phyloP scores from a whole-genome alignment of 37 sponge, comb jelly and placozoan species.

The Theonella swinhoei region DNA sequence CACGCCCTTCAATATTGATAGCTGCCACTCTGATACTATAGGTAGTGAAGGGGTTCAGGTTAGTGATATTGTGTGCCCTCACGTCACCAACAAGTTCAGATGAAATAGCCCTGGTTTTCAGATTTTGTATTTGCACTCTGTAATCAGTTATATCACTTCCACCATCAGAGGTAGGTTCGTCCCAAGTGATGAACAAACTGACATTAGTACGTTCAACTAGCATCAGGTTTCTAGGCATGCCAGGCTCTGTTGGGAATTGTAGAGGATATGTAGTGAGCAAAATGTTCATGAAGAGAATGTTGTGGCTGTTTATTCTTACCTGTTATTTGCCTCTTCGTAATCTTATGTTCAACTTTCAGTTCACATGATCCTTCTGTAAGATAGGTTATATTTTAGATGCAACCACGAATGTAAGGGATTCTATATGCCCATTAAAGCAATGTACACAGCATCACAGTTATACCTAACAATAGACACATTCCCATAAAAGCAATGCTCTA shows the following conservation, averaged over 20 bases:
- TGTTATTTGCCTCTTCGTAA: too few species aligned
- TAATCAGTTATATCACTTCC: not conserved
- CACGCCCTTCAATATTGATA: not conserved
- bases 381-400: too few species aligned
- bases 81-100: not conserved
- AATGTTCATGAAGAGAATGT: not conserved
- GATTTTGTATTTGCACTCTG: not conserved
- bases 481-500: too few species aligned
- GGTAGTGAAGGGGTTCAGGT: not conserved
- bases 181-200: not conserved
- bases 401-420: too few species aligned
- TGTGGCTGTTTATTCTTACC: not conserved
- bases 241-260: not conserved
- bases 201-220: not conserved
- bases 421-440: too few species aligned
- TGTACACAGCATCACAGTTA: too few species aligned
- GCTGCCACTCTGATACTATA: not conserved
- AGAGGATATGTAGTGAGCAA: not conserved
- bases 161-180: not conserved
- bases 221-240: not conserved
- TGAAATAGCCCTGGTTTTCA: not conserved
- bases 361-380: too few species aligned
- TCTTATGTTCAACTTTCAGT: too few species aligned
- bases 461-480: too few species aligned
- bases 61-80: not conserved